Conservation (phyloP, 2,113 vertebrate species). For the Gnathonemus echidnorhynchus region DNA sequence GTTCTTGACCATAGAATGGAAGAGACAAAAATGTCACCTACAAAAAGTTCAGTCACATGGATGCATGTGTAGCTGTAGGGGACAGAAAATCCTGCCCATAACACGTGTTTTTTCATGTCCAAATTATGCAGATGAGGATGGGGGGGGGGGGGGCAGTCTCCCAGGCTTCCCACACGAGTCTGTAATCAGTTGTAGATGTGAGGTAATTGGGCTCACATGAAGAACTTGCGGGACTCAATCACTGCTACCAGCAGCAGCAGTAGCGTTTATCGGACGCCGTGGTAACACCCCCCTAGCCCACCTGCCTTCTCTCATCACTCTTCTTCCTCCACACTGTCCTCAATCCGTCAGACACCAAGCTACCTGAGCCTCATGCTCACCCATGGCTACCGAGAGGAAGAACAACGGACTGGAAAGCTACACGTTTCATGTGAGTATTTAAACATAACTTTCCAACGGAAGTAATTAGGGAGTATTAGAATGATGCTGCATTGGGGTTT, state of each 20-base stretch:
- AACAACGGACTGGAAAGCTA: conserved; percentile 51
- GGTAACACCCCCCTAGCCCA: conserved; percentile 7
- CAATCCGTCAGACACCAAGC: conserved; percentile 5
- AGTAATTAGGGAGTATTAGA: background rate
- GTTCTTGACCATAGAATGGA: background rate
- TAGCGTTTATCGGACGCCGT: background rate
- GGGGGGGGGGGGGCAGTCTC: background rate
- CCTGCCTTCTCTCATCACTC: conserved; percentile 29
- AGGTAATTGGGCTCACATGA: conserved; percentile 57
- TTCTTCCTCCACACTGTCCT: conserved; percentile 14
- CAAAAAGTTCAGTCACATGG: background rate
- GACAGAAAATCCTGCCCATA: background rate
- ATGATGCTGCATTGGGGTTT: background rate
- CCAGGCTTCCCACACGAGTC: background rate
- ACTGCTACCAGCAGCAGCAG: background rate
- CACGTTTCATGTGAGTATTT: conserved; percentile 58
- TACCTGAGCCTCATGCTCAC: conserved; percentile 23
- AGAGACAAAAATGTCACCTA: background rate
- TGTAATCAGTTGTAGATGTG: conserved; percentile 43
- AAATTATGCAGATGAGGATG: background rate
- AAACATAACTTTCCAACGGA: background rate
- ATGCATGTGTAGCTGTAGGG: background rate
- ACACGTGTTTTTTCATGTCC: background rate
- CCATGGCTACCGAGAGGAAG: conserved; percentile 56
- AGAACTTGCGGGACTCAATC: conserved; percentile 44